Base-by-base conservation (phyloP, 2,113 vertebrate genomes). In the Pterocles burchelli region DNA sequence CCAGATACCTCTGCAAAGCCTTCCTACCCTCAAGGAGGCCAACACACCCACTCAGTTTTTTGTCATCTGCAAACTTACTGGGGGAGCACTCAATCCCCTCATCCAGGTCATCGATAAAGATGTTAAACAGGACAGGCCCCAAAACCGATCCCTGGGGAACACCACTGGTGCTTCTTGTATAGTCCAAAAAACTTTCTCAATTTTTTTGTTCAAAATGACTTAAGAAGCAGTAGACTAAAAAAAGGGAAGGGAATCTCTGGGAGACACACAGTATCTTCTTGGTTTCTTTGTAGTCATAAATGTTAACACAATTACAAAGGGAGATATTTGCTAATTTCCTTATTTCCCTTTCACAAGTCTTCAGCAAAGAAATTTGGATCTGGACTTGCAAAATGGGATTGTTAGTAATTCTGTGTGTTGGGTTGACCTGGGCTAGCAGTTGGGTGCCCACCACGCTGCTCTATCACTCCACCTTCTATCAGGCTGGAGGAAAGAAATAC, bases 321-420 rank as follows among this genome's bases (percentile, higher is more conserved):
- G 11, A n/a, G 3, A 15, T 58, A 26, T 9, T 63, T 25, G 10
- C 21, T 36, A 16, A 45, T 68, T 85, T 81, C 16, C 13, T 72
- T 29, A 51, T 20, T 24, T 33, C 4, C 3, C 3, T 76, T 58
- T 51, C 54, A 16, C 1, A 1, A 6, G 3, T 24, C 2, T 66
- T 88, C 66, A 48, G 22, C 6, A 17, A 62, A 88, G 18, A 41
- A 66, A 74, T 4, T 5, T 36, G 18, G 6, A 82, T 38, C 14
- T 71, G 24, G 4, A 13, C 14, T 66, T 93, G 11, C 6, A 46
- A 49, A 85, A 67, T 13, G 21, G 7, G 4, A 13, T 8, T 22
- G 9, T 43, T 63, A n/a, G 33, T 57, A 41, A 29, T 17, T 41
- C 43, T 18, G 7, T 48, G 52, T 11, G 1, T 36, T 77, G 31